phyloP scores from a whole-genome alignment of 2,888 invertebrate genomes.

The Ophion ventricosus region DNA sequence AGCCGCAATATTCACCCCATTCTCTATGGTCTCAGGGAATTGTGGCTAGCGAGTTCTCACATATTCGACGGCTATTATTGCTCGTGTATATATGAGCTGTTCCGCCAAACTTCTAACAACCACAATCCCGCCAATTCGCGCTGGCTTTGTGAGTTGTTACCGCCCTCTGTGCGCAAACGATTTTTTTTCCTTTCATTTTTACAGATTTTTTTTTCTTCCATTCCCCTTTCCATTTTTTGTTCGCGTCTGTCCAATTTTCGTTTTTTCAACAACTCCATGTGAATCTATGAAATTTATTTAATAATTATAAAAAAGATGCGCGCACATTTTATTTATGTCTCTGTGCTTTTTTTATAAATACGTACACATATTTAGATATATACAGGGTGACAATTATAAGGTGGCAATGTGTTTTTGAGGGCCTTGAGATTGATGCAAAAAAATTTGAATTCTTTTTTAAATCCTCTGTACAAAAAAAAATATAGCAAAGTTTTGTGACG shows the following conservation, averaged over 20 bases:
- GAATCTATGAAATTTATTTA: background rate
- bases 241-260: background rate
- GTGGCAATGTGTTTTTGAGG: no score
- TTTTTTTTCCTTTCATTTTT: background rate
- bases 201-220: conserved; percentile 2
- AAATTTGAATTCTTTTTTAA: no score
- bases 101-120: conserved; percentile 25
- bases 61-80: conserved; percentile 44
- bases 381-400: no score
- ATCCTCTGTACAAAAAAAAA: no score
- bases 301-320: no score
- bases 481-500: no score
- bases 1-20: conserved; percentile 58
- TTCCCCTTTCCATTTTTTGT: background rate
- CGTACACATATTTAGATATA: no score
- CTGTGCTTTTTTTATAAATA: no score
- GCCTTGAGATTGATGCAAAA: no score
- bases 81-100: conserved; percentile 6
- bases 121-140: conserved; percentile 1
- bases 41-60: conserved; percentile 50
- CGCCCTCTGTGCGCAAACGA: background rate
- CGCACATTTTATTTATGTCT: no score
- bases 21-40: conserved; percentile 40
- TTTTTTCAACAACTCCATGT: background rate
- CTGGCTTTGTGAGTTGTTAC: conserved; percentile 25